phyloP scores from a whole-genome alignment of 2,113 vertebrate species.

The Centropus bengalensis region DNA sequence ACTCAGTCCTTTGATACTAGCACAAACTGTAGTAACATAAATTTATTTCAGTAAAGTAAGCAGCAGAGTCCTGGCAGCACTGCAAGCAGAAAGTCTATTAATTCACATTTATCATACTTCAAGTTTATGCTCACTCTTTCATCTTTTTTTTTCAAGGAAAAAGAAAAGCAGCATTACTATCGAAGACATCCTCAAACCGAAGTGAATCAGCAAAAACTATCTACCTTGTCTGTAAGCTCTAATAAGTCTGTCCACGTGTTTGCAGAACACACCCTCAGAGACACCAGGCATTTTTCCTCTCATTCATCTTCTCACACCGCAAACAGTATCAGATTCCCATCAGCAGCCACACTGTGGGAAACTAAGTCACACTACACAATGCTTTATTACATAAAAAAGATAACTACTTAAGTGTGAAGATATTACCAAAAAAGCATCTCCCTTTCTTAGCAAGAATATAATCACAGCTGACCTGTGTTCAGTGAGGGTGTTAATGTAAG shows the following conservation, averaged over 20 bases:
- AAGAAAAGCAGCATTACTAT: background rate
- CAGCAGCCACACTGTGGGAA: background rate
- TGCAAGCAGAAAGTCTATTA: background rate
- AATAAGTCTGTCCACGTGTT: background rate
- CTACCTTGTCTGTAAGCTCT: background rate
- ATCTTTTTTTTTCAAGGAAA: background rate
- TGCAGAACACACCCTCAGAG: background rate
- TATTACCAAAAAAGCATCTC: background rate
- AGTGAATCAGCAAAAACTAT: background rate
- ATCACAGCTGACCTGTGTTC: background rate
- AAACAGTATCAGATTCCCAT: background rate
- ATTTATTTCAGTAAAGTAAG: slow-evolving; percentile 24
- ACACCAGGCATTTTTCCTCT: background rate
- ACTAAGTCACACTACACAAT: background rate
- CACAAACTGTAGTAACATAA: background rate
- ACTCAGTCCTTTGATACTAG: background rate
- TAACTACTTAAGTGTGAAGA: background rate
- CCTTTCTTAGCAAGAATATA: background rate
- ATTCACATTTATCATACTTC: slow-evolving; percentile 6
- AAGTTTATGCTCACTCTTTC: background rate
- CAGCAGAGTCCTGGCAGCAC: background rate
- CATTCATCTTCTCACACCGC: background rate
- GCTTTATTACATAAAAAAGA: background rate
- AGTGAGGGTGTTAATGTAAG: slow-evolving; percentile 10
- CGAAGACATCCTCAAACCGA: background rate